Evolutionary conservation across 2,113 vertebrate genomes (phyloP).

Genomic region (zebrafish (Danio rerio)): DNA sequence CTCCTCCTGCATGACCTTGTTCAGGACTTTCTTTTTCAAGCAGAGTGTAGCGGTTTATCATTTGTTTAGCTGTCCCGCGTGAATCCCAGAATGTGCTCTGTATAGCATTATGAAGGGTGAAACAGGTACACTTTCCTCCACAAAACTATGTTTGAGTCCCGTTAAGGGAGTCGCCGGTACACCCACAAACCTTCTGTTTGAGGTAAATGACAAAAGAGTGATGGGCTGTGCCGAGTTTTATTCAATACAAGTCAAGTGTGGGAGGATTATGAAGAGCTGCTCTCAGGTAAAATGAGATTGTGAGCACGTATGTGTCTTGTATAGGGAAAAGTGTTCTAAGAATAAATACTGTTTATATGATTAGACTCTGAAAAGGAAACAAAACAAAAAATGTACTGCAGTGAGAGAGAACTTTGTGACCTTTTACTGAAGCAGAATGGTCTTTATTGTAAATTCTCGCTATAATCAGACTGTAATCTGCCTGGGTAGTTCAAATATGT

Average conservation of each 20-base stretch:
- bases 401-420: neutral
- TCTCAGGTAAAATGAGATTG: conserved; percentile 65
- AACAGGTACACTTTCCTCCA: conserved; percentile 56
- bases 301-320: neutral
- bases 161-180: conserved; percentile 56
- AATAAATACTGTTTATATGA: conserved; percentile 13
- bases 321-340: conserved; percentile 2
- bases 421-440: neutral
- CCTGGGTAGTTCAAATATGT: neutral
- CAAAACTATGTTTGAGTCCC: conserved; percentile 57
- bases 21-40: conserved; percentile 62
- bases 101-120: conserved; percentile 67
- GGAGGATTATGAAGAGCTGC: conserved; percentile 57
- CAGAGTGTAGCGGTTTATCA: conserved; percentile 59
- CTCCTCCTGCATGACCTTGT: conserved; percentile 57
- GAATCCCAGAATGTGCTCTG: conserved; percentile 57
- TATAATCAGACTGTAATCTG: conserved; percentile 1
- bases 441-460: neutral
- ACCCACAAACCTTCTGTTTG: conserved; percentile 65
- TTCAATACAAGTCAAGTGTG: conserved; percentile 63
- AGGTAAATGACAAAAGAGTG: conserved; percentile 67
- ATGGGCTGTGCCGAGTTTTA: conserved; percentile 64
- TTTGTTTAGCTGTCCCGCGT: conserved; percentile 64
- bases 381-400: neutral
- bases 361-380: neutral